These are phyloP conservation scores for Steinernema carpocapsae DNA, from an alignment of 2,888 invertebrate species.

Conservation along the genomic window DNA sequence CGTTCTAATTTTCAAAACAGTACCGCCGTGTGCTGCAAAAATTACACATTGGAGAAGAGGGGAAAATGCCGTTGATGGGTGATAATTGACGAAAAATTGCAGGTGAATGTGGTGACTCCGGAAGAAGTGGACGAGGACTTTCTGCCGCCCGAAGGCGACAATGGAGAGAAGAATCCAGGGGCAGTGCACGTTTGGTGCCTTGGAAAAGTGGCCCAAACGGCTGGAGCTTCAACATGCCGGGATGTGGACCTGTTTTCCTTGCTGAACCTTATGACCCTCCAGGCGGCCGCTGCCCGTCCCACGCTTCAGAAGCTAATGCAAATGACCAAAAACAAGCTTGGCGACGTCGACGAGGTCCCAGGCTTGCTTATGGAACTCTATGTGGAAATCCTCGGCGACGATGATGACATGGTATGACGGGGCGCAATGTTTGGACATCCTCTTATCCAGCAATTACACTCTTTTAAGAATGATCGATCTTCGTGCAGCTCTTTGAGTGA, in stretches of 20 bases:
- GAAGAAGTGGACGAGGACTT: conserved; percentile 31
- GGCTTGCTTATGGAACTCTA: conserved; percentile 58
- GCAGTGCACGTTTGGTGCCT: conserved; percentile 49
- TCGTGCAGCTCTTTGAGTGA: conserved; percentile 25
- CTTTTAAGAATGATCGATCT: conserved; percentile 30
- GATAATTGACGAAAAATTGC: neutral
- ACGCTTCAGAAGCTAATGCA: conserved; percentile 62
- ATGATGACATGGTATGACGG: conserved; percentile 53
- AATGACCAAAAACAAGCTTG: conserved; percentile 61
- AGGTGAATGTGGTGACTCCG: conserved; percentile 28
- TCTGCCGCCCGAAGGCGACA: conserved; percentile 11
- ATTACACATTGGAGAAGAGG: neutral
- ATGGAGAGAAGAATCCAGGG: neutral
- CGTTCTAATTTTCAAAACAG: neutral
- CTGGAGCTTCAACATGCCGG: conserved; percentile 35
- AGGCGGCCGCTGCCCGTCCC: conserved; percentile 55
- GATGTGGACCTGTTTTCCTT: conserved; percentile 65
- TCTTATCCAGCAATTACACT: neutral
- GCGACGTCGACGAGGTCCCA: conserved; percentile 50
- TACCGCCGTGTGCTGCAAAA: neutral
- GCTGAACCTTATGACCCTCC: conserved; percentile 64
- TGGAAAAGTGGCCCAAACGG: conserved; percentile 42
- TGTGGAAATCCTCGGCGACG: conserved; percentile 66
- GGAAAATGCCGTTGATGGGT: too few relatives aligned
- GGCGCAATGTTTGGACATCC: neutral